phyloP scores from a whole-genome alignment of 2,797 vertebrate genomes.

The Tragelaphus oryx region DNA sequence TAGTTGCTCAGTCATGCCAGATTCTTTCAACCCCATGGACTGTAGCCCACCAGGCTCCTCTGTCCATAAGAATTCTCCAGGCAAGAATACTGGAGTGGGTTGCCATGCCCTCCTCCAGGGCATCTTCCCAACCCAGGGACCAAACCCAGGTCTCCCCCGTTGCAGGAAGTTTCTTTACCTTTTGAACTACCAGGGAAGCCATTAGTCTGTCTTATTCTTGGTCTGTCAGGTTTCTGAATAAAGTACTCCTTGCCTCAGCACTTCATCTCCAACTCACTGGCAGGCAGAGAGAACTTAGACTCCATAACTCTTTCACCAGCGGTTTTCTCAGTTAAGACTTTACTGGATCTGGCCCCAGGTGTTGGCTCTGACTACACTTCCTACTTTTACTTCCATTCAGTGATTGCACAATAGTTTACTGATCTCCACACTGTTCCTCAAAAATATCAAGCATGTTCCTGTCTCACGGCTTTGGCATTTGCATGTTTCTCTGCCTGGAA shows the following conservation, averaged over 20 bases:
- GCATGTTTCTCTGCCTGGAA: neutral
- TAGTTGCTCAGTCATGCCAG: neutral
- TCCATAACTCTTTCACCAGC: neutral
- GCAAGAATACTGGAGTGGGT: neutral
- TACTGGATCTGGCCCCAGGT: accelerated
- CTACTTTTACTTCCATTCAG: neutral
- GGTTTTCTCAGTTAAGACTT: neutral
- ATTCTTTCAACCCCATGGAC: neutral
- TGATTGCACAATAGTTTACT: accelerated
- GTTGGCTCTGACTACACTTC: no score
- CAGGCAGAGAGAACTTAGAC: neutral
- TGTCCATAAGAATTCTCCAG: neutral
- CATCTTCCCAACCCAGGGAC: neutral
- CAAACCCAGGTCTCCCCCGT: neutral
- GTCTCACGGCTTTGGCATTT: accelerated
- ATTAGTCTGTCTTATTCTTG: neutral
- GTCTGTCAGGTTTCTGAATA: neutral
- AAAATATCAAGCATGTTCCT: neutral
- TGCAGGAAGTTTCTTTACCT: neutral
- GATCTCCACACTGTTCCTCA: neutral
- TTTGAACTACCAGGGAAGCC: neutral
- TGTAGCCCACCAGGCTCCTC: neutral
- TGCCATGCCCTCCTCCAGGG: neutral
- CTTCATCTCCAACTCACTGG: neutral
- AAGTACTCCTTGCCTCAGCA: neutral